phyloP scores from a whole-genome alignment of 2,888 invertebrate genomes.

The Anarsia innoxiella region DNA sequence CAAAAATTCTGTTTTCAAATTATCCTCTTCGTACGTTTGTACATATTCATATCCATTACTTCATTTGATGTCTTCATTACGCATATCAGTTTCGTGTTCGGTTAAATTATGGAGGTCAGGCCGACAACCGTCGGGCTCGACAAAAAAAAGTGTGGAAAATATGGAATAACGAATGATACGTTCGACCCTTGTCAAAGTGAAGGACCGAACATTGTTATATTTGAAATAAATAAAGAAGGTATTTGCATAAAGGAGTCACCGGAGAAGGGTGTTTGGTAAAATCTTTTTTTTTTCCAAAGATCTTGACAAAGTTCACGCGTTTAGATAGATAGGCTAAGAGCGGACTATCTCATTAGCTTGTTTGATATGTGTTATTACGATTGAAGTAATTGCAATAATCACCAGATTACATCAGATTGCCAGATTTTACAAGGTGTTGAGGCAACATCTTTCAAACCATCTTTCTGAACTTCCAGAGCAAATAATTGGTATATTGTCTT shows the following conservation, averaged over 20 bases:
- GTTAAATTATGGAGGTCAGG: constrained; percentile 49
- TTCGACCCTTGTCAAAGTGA: constrained; percentile 48
- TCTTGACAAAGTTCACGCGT: too few species aligned
- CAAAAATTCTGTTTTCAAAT: not conserved
- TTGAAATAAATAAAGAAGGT: constrained; percentile 22
- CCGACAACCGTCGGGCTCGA: constrained; percentile 33
- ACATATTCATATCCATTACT: constrained; percentile 18
- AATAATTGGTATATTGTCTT: too few species aligned
- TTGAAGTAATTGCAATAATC: too few species aligned
- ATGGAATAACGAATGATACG: constrained; percentile 47
- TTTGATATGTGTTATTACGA: too few species aligned
- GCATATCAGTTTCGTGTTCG: constrained; percentile 27
- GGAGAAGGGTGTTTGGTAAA: too few species aligned
- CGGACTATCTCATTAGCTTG: too few species aligned
- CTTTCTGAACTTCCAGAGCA: too few species aligned
- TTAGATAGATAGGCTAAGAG: too few species aligned
- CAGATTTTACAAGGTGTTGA: too few species aligned
- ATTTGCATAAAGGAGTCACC: constrained; percentile 20
- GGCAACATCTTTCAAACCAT: too few species aligned
- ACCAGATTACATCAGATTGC: too few species aligned
- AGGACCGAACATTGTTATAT: constrained; percentile 30
- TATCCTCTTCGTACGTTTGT: not conserved
- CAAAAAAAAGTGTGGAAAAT: constrained; percentile 44
- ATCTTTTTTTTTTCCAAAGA: too few species aligned
- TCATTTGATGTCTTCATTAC: constrained; percentile 31